phyloP scores from a whole-genome alignment of 2,888 invertebrate genomes.

The Eilema griseolum region DNA sequence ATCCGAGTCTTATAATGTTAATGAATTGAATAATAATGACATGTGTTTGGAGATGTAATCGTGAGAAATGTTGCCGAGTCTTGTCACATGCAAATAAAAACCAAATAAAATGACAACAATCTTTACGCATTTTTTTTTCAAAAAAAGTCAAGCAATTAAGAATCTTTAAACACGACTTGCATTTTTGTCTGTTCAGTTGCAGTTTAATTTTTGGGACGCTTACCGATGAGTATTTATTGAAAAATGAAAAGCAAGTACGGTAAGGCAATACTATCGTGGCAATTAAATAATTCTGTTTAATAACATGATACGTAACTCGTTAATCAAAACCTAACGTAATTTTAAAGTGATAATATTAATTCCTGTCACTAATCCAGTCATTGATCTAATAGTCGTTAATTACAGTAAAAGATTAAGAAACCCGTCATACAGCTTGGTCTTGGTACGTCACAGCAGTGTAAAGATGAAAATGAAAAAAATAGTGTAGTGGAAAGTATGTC shows the following conservation, averaged over 20 bases:
- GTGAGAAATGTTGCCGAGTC: not conserved
- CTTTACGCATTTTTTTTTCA: not conserved
- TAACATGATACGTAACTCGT: no score
- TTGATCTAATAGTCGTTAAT: not conserved
- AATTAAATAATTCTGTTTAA: no score
- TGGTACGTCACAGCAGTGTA: conserved; percentile 19
- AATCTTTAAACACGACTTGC: not conserved
- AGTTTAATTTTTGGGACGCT: no score
- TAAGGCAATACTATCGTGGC: no score
- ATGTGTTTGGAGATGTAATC: conserved; percentile 6
- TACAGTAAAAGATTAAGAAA: not conserved
- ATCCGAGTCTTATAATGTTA: not conserved
- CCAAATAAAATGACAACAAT: not conserved
- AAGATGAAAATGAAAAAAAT: conserved; percentile 53
- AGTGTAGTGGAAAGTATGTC: conserved; percentile 70
- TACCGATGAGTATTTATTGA: no score
- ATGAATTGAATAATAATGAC: conserved; percentile 4
- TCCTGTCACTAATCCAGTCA: not conserved
- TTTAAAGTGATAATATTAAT: not conserved
- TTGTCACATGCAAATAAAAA: conserved; percentile 2
- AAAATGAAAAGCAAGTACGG: no score
- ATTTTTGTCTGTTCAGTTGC: no score
- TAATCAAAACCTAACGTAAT: no score
- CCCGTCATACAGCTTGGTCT: not conserved
- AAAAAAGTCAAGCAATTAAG: not conserved